These are phyloP conservation scores for Listrodromus nycthemerus DNA, from an alignment of 2,888 invertebrate genomes.

Conservation along the genomic window DNA sequence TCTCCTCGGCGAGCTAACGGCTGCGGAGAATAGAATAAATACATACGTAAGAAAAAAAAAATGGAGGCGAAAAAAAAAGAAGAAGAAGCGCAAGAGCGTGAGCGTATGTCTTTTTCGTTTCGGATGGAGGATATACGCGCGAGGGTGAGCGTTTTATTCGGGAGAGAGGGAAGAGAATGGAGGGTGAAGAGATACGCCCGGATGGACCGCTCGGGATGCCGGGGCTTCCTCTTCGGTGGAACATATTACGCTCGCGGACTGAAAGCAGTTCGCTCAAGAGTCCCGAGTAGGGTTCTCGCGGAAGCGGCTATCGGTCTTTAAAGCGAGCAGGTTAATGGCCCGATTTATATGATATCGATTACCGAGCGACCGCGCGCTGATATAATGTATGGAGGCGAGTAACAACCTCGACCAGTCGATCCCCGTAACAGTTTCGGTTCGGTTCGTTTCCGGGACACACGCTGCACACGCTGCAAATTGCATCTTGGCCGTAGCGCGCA, in stretches of 20 bases:
- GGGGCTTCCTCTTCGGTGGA: constrained; percentile 40
- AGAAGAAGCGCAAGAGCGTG: constrained; percentile 42
- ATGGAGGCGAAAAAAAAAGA: no score
- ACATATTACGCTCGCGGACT: background rate
- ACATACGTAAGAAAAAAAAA: constrained; percentile 57
- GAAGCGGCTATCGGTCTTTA: constrained; percentile 71
- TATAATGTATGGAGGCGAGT: background rate
- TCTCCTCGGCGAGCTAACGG: constrained; percentile 61
- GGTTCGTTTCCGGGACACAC: constrained; percentile 25
- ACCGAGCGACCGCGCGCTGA: constrained; percentile 26
- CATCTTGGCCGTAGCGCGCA: constrained; percentile 45
- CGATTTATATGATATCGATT: constrained; percentile 76
- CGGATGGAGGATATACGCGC: constrained; percentile 34
- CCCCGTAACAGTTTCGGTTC: background rate
- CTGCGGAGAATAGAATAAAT: constrained; percentile 61
- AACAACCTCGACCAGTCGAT: background rate
- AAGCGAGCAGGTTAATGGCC: constrained; percentile 70
- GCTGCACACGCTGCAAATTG: constrained; percentile 56
- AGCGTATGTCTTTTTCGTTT: constrained; percentile 43
- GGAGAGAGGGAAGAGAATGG: constrained; percentile 30
- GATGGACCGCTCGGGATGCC: constrained; percentile 26
- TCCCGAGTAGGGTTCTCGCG: constrained; percentile 26
- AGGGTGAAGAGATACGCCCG: background rate
- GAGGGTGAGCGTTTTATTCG: constrained; percentile 56
- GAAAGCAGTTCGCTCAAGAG: constrained; percentile 7